A percentile compares a stretch with the other conserved stretches of the same genome.
Conservation (phyloP, 2,113 vertebrate species). For the Anhinga rufa region DNA sequence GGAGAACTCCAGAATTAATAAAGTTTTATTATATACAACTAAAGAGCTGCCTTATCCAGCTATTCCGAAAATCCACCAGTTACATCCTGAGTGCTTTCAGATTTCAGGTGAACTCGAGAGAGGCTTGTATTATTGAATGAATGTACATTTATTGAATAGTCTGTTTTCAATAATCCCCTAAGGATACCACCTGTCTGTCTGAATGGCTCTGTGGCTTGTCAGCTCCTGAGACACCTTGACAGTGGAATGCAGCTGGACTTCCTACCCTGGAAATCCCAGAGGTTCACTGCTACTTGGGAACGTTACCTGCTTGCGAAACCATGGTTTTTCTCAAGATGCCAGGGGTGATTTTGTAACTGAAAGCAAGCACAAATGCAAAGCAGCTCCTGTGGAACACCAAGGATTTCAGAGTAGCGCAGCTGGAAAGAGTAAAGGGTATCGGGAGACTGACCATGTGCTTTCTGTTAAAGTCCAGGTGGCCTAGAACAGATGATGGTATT, state of each 20-base stretch:
- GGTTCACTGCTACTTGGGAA: not conserved
- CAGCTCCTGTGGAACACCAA: not conserved
- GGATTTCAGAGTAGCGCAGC: not conserved
- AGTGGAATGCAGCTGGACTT: conserved; percentile 25
- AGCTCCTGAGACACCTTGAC: not conserved
- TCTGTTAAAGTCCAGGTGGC: not conserved
- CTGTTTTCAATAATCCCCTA: not conserved
- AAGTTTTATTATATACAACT: not conserved
- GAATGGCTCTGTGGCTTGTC: not conserved
- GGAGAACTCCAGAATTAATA: not conserved
- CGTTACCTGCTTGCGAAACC: not conserved
- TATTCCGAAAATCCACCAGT: not conserved
- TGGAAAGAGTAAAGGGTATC: not conserved
- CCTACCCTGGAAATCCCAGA: not conserved
- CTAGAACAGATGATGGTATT: not conserved
- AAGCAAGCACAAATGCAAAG: not conserved
- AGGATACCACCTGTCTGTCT: not conserved
- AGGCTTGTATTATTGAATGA: not conserved
- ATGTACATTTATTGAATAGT: not conserved
- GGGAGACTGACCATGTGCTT: not conserved
- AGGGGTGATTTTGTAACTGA: not conserved
- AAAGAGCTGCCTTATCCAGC: not conserved
- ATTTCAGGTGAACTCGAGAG: not conserved
- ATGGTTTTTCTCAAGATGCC: not conserved
- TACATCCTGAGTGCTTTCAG: not conserved